Conservation (phyloP, 2,797 vertebrate species). For the Bradypodion pumilum region DNA sequence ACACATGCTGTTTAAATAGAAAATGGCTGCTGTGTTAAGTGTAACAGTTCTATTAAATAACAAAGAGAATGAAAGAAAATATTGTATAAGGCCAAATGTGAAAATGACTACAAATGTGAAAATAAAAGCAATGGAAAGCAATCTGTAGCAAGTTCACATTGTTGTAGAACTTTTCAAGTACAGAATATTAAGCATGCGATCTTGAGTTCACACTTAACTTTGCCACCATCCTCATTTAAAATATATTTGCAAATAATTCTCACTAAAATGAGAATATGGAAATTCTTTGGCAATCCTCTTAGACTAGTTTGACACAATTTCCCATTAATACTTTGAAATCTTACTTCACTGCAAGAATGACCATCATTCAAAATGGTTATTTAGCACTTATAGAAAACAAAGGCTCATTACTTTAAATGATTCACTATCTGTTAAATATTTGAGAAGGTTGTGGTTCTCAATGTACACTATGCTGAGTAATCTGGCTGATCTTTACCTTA, state of each 20-base stretch:
- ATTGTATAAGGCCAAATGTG: constrained; percentile 87
- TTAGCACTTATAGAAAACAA: constrained; percentile 71
- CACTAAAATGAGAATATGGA: constrained; percentile 62
- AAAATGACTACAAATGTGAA: constrained; percentile 79
- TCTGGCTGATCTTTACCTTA: constrained; percentile 40
- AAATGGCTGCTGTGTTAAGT: constrained; percentile 58
- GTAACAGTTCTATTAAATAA: constrained; percentile 51
- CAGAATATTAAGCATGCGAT: constrained; percentile 77
- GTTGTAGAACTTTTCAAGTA: constrained; percentile 70
- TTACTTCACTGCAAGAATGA: constrained; percentile 61
- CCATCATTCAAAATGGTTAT: constrained; percentile 63
- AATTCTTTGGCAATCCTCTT: constrained; percentile 89
- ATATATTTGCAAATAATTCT: constrained; percentile 63
- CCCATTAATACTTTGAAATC: constrained; percentile 62
- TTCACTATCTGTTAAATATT: constrained; percentile 56
- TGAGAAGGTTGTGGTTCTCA: constrained; percentile 52
- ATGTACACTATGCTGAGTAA: constrained; percentile 39
- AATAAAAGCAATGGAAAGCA: constrained; percentile 77
- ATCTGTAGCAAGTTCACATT: constrained; percentile 76
- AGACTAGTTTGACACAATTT: constrained; percentile 74
- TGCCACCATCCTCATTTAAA: constrained; percentile 55
- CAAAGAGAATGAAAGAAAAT: constrained; percentile 66
- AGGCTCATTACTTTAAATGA: constrained; percentile 62
- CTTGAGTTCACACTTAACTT: constrained; percentile 64
- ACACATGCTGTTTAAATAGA: constrained; percentile 38